phyloP scores from a whole-genome alignment of 2,888 invertebrate species.

The Callyntrura sp. region DNA sequence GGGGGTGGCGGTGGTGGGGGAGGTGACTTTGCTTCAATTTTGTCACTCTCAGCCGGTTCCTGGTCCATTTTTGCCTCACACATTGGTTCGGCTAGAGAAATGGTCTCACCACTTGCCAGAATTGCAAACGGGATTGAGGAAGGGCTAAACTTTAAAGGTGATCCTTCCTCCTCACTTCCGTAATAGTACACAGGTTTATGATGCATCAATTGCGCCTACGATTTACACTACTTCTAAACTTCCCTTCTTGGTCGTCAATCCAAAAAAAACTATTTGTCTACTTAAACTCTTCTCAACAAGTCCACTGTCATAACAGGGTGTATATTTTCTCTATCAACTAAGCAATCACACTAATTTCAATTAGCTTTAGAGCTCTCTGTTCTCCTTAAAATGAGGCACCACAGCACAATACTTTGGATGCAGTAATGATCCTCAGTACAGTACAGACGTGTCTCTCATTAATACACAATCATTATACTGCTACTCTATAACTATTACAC shows the following conservation, averaged over 20 bases:
- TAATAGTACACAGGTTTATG: slow-evolving; percentile 79
- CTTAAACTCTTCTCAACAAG: no score
- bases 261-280: not conserved
- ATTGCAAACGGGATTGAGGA: slow-evolving; percentile 81
- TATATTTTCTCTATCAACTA: no score
- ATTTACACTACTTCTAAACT: no score
- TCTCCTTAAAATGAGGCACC: not conserved
- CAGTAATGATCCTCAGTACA: not conserved
- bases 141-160: slow-evolving; percentile 64
- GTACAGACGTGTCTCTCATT: not conserved
- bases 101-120: slow-evolving; percentile 77
- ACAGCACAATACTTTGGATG: no score
- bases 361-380: not conserved
- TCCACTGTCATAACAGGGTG: no score
- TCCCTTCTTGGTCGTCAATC: not conserved
- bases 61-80: slow-evolving; percentile 84
- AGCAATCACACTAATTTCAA: not conserved
- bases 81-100: slow-evolving; percentile 83
- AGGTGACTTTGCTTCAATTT: slow-evolving; percentile 81
- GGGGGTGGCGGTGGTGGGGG: slow-evolving; percentile 72
- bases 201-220: slow-evolving; percentile 76
- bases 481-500: not conserved
- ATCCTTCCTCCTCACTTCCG: slow-evolving; percentile 73
- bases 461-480: not conserved
- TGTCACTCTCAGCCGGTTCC: slow-evolving; percentile 84